phyloP scores from a whole-genome alignment of 2,888 invertebrate genomes.

The Noctuana brunneofusca region DNA sequence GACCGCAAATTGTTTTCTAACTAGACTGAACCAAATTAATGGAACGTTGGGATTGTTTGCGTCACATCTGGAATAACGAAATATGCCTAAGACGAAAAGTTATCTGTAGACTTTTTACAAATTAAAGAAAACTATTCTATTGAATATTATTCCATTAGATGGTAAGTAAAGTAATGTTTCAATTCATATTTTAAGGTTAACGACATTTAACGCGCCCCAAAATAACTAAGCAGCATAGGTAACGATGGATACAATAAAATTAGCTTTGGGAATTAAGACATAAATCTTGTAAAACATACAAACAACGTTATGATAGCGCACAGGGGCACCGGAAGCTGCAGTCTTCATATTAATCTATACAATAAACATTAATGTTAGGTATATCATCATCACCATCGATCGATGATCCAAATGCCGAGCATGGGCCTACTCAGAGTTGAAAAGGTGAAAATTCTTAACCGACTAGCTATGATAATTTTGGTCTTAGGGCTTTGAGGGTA shows the following conservation, averaged over 20 bases:
- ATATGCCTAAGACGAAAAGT: neutral
- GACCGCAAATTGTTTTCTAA: constrained; percentile 40
- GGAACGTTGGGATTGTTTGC: constrained; percentile 22
- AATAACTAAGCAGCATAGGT: neutral
- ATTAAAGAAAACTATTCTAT: neutral
- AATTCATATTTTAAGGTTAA: neutral
- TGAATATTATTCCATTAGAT: too few species aligned
- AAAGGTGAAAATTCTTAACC: too few species aligned
- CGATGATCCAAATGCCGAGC: too few species aligned
- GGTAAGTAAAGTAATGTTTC: too few species aligned
- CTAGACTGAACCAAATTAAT: constrained; percentile 31
- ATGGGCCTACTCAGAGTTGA: too few species aligned
- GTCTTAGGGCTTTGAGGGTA: too few species aligned
- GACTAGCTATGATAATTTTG: too few species aligned
- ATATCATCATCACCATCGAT: too few species aligned
- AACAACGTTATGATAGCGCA: too few species aligned
- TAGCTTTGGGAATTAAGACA: neutral
- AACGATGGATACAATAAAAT: neutral
- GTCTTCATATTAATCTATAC: too few species aligned
- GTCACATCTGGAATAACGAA: constrained; percentile 1
- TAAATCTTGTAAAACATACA: neutral
- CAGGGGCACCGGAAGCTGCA: too few species aligned
- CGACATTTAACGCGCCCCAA: neutral
- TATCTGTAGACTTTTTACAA: neutral
- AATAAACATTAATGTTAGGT: too few species aligned